Evolutionary conservation across 1,140 invertebrate species (phyloP).

Genomic region (Drosophila navojoa): DNA sequence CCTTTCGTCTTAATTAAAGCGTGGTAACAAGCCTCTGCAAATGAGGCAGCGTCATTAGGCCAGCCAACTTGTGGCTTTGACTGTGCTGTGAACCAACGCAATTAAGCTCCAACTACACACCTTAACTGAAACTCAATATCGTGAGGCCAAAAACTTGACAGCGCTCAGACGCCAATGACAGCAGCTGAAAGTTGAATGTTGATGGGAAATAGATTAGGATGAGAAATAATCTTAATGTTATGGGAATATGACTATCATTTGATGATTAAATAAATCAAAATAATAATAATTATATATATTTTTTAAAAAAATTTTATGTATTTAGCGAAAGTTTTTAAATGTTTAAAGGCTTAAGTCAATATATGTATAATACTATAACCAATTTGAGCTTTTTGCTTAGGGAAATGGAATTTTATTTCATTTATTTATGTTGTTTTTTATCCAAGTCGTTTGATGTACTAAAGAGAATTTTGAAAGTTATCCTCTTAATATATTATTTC

Average conservation of each 20-base stretch:
- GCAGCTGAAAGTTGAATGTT: neutral
- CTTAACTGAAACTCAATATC: conserved; percentile 38
- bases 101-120: conserved; percentile 30
- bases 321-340: too few relatives aligned
- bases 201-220: neutral
- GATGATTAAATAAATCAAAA: too few relatives aligned
- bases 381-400: too few relatives aligned
- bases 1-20: conserved; percentile 34
- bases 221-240: too few relatives aligned
- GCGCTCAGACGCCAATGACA: conserved; percentile 9
- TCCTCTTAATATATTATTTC: neutral
- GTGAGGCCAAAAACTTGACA: conserved; percentile 15
- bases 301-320: too few relatives aligned
- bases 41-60: conserved; percentile 41
- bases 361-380: too few relatives aligned
- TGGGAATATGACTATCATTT: too few relatives aligned
- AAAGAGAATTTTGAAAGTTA: neutral
- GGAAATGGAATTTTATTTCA: too few relatives aligned
- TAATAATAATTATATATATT: too few relatives aligned
- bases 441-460: too few relatives aligned
- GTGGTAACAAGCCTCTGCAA: conserved; percentile 29
- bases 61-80: conserved; percentile 10
- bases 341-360: too few relatives aligned
- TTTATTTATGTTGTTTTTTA: too few relatives aligned
- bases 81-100: conserved; percentile 18